Evolutionary conservation across 2,797 vertebrate species (phyloP), one percentile per base, ranked within the genome.

Genomic region (Lutjanus argentimaculatus): DNA sequence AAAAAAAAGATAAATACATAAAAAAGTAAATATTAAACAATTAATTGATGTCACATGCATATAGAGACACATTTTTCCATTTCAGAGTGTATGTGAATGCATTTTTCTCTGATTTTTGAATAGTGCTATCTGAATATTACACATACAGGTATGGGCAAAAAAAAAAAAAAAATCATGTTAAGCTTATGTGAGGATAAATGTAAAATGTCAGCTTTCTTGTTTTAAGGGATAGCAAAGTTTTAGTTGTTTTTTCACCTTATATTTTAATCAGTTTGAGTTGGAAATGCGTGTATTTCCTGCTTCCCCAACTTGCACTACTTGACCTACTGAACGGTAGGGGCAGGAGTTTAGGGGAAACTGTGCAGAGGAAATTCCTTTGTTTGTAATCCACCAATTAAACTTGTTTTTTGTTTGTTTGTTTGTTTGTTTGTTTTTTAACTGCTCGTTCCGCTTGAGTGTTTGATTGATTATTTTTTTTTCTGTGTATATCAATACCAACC

Each of bases 341-440:
- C 0, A 6, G 51, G 53, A 42, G 21, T 80, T 79, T 15, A 62
- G 43, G 10, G 75, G 62, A 81, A 77, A 75, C 25, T 40, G 7
- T 12, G 17, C 2, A 9, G n/a, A 19, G 71, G 63, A 79, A 77
- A 51, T 63, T 19, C 16, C 30, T 17, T 46, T 22, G 14, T 1
- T 49, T 17, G n/a, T 75, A 4, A 55, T 19, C 3, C 5, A 36
- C 13, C 3, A 61, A 17, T 63, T 1, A 12, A 3, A 19, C 0
- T 22, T 6, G 65, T 3, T 14, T 56, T 16, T 40, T 59, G 46
- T 55, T 17, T n/a, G n/a, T n/a, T n/a, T n/a, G n/a, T n/a, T n/a
- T n/a, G n/a, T n/a, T n/a, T n/a, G n/a, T n/a, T n/a, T n/a, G n/a
- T 64, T n/a, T 14, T 58, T 69, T 7, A 2, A 66, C 9, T 3